These are phyloP conservation scores for Protosalanx chinensis DNA, from an alignment of 2,797 vertebrate genomes.

Conservation along the genomic window DNA sequence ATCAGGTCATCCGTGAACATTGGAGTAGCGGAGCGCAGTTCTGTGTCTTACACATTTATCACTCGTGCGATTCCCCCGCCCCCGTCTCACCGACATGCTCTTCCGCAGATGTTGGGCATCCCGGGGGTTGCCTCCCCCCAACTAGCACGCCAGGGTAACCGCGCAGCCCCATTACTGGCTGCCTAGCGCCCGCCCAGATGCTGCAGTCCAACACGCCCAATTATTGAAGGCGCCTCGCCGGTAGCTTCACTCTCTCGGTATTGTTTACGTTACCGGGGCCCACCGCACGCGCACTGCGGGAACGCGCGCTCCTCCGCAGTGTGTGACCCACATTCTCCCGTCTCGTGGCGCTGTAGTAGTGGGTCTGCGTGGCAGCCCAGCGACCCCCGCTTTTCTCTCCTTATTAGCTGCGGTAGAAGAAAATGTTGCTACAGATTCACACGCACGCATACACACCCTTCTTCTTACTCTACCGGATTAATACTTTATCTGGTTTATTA, in stretches of 20 bases:
- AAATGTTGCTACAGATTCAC: conserved; percentile 16
- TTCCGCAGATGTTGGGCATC: background rate
- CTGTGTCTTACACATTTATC: background rate
- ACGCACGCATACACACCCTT: background rate
- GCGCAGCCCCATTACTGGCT: background rate
- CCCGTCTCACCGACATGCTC: background rate
- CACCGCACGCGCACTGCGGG: conserved; percentile 37
- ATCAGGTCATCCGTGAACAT: conserved; percentile 1
- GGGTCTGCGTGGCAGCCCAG: conserved; percentile 30
- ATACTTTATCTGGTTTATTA: conserved; percentile 40
- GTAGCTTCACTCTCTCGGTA: conserved; percentile 28
- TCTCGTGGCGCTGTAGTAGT: conserved; percentile 9
- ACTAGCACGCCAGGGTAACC: no score
- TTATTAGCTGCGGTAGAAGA: conserved; percentile 17
- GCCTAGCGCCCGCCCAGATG: conserved; percentile 30
- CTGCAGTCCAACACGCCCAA: conserved; percentile 33
- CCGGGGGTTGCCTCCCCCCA: background rate
- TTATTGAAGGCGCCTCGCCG: background rate
- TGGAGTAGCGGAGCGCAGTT: background rate
- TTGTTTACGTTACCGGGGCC: conserved; percentile 41
- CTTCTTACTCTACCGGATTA: conserved; percentile 18
- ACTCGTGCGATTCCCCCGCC: background rate
- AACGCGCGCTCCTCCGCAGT: conserved; percentile 41
- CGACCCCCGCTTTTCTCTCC: conserved; percentile 10
- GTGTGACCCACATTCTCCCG: conserved; percentile 52